A percentile compares a stretch with the other conserved stretches of the same genome.
Evolutionary conservation across 2,888 invertebrate genomes (phyloP).

Genomic region (Drosophila sordidapex): DNA sequence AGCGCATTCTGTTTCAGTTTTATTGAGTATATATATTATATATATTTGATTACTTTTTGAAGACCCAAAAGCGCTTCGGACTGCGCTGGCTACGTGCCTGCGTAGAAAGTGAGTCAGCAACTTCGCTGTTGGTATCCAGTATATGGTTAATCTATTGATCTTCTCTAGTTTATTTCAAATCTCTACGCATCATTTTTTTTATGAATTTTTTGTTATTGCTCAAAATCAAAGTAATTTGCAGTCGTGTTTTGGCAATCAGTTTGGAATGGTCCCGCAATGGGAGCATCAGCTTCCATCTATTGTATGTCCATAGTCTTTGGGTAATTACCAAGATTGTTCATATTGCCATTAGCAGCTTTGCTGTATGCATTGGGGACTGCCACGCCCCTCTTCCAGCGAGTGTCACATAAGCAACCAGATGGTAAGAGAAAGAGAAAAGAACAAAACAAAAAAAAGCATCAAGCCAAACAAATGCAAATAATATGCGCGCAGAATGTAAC

Average conservation of each 20-base stretch:
- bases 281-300: background rate
- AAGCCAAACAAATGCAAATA: constrained; percentile 52
- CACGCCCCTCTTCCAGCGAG: constrained; percentile 16
- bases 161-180: background rate
- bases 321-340: constrained; percentile 54
- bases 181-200: background rate
- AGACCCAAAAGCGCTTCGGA: no score
- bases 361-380: constrained; percentile 31
- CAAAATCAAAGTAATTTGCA: background rate
- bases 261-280: constrained; percentile 2
- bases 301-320: constrained; percentile 15
- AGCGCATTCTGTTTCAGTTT: background rate
- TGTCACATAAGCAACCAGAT: constrained; percentile 38
- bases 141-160: background rate
- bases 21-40: background rate
- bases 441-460: background rate
- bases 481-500: constrained; percentile 32
- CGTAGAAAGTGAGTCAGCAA: background rate
- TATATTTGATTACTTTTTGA: no score
- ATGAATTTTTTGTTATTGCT: background rate
- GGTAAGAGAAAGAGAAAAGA: background rate
- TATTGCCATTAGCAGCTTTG: constrained; percentile 38
- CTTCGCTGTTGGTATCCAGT: background rate
- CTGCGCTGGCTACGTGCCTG: no score
- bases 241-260: constrained; percentile 6